Percentiles rank a stretch among this genome's conserved stretches.
Evolutionary conservation across 2,113 vertebrate genomes (phyloP).

Genomic region (Oryctolagus cuniculus): DNA sequence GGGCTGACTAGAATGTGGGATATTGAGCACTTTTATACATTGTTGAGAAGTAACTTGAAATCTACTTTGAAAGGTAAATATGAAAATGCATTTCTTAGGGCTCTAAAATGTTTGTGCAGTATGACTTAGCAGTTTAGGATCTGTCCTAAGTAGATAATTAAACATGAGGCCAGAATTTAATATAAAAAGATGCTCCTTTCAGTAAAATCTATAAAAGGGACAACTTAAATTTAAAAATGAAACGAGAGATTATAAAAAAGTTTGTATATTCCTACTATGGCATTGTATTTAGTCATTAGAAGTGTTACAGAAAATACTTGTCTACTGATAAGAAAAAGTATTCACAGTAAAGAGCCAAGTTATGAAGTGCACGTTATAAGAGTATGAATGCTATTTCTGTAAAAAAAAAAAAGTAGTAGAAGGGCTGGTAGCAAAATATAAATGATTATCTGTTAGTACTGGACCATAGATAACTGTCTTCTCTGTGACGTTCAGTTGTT

Average conservation of each 20-base stretch:
- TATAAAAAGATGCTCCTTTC: neutral
- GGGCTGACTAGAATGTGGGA: neutral
- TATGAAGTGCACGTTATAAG: neutral
- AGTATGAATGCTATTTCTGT: neutral
- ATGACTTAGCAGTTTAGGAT: neutral
- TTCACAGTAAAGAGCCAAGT: neutral
- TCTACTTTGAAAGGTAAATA: neutral
- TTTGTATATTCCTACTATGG: neutral
- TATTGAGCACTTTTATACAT: neutral
- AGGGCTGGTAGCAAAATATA: neutral
- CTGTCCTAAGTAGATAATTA: neutral
- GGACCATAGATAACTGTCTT: neutral
- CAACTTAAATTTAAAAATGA: neutral
- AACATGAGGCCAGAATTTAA: neutral
- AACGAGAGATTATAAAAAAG: neutral
- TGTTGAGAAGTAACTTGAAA: neutral
- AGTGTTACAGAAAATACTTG: slow-evolving; percentile 21
- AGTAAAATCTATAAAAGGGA: slow-evolving; percentile 14
- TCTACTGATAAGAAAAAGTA: neutral
- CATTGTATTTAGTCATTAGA: slow-evolving; percentile 27
- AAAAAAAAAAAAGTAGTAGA: neutral
- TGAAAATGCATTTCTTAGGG: neutral
- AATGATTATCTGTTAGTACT: neutral
- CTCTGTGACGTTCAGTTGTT: neutral
- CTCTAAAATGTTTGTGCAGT: neutral